Percentiles rank a stretch among this genome's conserved stretches.
phyloP scores from a whole-genome alignment of 2,888 invertebrate genomes.

The Aplocera efformata region DNA sequence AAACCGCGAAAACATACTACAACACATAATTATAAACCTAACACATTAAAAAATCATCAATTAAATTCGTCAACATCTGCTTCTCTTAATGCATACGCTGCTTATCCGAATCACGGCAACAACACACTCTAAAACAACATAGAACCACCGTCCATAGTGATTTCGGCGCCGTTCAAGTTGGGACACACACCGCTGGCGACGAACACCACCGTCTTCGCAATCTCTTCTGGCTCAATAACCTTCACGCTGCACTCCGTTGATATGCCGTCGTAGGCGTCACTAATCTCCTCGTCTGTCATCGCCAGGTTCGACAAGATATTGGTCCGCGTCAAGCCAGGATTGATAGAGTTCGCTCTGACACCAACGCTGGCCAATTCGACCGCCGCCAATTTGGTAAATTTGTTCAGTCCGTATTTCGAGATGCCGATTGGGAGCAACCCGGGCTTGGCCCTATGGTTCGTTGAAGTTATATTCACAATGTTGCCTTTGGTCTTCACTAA shows the following conservation, averaged over 20 bases:
- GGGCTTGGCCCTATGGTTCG: conserved; percentile 72
- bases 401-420: conserved; percentile 43
- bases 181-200: conserved; percentile 48
- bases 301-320: conserved; percentile 39
- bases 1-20: too few relatives aligned
- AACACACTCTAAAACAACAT: conserved; percentile 1
- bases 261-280: conserved; percentile 27
- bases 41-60: too few relatives aligned
- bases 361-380: conserved; percentile 42
- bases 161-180: conserved; percentile 45
- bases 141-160: conserved; percentile 35
- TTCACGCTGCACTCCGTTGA: conserved; percentile 28
- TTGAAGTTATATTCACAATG: conserved; percentile 93
- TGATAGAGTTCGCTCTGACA: conserved; percentile 44
- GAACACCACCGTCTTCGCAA: conserved; percentile 49
- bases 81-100: too few relatives aligned
- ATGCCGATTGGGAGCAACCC: conserved; percentile 43
- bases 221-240: conserved; percentile 44
- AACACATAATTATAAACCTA: too few relatives aligned
- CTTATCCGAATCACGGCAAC: too few relatives aligned
- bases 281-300: conserved; percentile 37
- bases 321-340: conserved; percentile 42
- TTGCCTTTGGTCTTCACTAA: conserved; percentile 87
- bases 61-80: too few relatives aligned
- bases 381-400: conserved; percentile 44